phyloP scores from a whole-genome alignment of 2,888 invertebrate species.

The Opisthograptis luteolata region DNA sequence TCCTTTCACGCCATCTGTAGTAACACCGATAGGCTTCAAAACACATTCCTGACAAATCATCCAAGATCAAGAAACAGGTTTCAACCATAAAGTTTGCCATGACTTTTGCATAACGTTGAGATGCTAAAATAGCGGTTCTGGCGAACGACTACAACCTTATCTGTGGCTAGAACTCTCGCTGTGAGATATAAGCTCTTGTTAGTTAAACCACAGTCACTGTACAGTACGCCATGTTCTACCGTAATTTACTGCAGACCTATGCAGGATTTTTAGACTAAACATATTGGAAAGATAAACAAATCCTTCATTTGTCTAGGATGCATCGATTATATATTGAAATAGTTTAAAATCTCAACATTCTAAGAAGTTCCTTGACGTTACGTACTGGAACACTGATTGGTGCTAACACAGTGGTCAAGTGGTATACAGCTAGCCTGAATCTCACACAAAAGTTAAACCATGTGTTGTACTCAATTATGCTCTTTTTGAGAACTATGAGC shows the following conservation, averaged over 20 bases:
- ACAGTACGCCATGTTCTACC: not conserved
- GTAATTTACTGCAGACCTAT: not conserved
- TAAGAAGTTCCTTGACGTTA: no score
- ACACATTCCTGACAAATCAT: slow-evolving; percentile 15
- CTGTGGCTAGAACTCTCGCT: slow-evolving; percentile 6
- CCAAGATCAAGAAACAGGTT: slow-evolving; percentile 27
- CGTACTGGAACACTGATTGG: no score
- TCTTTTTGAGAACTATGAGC: no score
- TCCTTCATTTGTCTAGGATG: no score
- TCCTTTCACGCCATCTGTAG: slow-evolving; percentile 23
- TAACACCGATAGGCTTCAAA: slow-evolving; percentile 13
- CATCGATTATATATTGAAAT: no score
- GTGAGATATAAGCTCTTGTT: slow-evolving; percentile 2
- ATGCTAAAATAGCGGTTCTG: slow-evolving; percentile 14
- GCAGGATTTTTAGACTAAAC: no score
- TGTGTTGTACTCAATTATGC: no score
- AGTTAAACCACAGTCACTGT: not conserved
- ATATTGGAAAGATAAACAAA: no score
- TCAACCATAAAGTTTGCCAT: not conserved
- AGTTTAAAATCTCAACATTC: no score
- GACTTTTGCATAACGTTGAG: slow-evolving; percentile 5
- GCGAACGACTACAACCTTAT: not conserved
- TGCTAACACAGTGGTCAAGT: no score
- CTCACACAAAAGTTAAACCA: no score
- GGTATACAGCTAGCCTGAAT: no score